phyloP scores from a whole-genome alignment of 2,113 vertebrate species.

The Trichechus manatus region DNA sequence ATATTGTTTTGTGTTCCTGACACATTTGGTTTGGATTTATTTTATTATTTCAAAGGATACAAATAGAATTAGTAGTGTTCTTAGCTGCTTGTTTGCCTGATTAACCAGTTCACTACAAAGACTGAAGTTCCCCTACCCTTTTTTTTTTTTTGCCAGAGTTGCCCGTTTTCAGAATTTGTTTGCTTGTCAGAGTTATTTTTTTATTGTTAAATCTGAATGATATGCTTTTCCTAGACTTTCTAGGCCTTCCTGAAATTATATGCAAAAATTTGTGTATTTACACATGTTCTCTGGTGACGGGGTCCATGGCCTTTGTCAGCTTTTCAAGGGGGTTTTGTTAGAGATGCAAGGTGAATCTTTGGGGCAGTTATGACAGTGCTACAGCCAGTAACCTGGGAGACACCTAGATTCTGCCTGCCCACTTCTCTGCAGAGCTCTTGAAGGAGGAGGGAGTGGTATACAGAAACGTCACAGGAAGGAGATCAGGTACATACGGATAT shows the following conservation, averaged over 20 bases:
- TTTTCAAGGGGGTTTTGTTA: background rate
- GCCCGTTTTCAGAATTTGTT: constrained; percentile 2
- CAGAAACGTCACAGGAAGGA: background rate
- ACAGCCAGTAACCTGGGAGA: rapidly evolving
- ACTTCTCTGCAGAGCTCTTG: background rate
- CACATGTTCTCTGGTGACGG: background rate
- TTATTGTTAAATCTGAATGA: background rate
- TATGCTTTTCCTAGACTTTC: background rate
- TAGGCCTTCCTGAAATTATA: background rate
- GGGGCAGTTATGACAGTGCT: too few species aligned
- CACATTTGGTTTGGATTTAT: background rate
- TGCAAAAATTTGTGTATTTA: background rate
- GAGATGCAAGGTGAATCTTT: background rate
- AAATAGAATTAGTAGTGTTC: background rate
- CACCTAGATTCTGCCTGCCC: too few species aligned
- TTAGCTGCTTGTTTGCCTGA: constrained; percentile 59
- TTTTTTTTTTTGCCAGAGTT: background rate
- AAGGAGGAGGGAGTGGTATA: rapidly evolving
- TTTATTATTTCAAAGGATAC: constrained; percentile 54
- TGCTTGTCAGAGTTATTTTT: background rate
- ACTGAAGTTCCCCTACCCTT: background rate
- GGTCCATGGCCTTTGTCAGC: background rate
- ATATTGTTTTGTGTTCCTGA: constrained; percentile 37
- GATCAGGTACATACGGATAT: rapidly evolving
- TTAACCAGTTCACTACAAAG: background rate